Percentiles rank a stretch among this genome's conserved stretches.
phyloP scores from a whole-genome alignment of 1,140 invertebrate genomes.

The Nixonia krombeini region DNA sequence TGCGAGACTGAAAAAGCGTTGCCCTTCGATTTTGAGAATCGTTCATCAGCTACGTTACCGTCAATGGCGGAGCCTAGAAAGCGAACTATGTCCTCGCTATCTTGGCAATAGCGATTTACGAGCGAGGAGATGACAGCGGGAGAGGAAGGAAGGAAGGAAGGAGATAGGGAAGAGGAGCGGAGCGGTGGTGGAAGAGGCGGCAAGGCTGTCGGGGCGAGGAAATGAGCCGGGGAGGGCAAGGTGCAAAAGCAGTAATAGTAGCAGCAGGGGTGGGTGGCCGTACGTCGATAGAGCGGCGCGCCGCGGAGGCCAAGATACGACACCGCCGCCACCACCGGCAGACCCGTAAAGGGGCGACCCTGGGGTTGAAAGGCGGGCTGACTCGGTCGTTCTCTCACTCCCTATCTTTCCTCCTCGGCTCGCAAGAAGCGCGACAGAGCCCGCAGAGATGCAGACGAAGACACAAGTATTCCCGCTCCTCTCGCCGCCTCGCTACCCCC shows the following conservation, averaged over 20 bases:
- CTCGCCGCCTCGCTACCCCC: slow-evolving; percentile 15
- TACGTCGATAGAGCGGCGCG: slow-evolving; percentile 73
- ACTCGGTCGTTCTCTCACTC: slow-evolving; percentile 49
- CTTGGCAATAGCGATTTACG: slow-evolving; percentile 61
- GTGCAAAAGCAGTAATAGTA: slow-evolving; percentile 44
- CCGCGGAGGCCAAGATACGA: slow-evolving; percentile 72
- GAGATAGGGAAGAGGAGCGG: slow-evolving; percentile 19
- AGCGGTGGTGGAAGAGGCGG: slow-evolving; percentile 26
- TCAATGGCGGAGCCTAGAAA: slow-evolving; percentile 16
- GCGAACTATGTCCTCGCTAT: slow-evolving; percentile 52
- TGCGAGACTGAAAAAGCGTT: too few relatives aligned
- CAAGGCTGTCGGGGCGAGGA: slow-evolving; percentile 25
- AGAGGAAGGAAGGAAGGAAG: slow-evolving; percentile 22
- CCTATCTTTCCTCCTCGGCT: slow-evolving; percentile 41
- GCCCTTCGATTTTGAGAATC: neutral
- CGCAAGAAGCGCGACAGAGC: slow-evolving; percentile 50
- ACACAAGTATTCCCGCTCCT: slow-evolving; percentile 29
- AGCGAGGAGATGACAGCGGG: slow-evolving; percentile 34
- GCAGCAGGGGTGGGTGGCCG: slow-evolving; percentile 60
- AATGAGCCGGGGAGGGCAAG: slow-evolving; percentile 33
- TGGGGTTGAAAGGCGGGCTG: slow-evolving; percentile 55
- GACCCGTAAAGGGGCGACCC: slow-evolving; percentile 68
- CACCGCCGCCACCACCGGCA: slow-evolving; percentile 69
- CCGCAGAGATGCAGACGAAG: slow-evolving; percentile 25
- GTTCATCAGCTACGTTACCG: slow-evolving; percentile 22